phyloP scores from a whole-genome alignment of 2,888 invertebrate genomes.

The Tyria jacobaeae region DNA sequence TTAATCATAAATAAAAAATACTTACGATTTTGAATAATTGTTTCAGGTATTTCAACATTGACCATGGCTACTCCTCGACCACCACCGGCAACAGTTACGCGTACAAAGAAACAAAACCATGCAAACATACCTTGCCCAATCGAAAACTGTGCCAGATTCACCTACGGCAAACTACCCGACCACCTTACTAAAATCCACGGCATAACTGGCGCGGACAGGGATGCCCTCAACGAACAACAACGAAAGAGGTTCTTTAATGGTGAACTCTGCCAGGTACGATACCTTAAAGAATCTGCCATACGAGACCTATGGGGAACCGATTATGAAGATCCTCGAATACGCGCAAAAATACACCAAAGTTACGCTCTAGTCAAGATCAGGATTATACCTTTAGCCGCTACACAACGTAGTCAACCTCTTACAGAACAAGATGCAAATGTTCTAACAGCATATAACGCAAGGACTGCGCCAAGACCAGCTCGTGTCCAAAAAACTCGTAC shows the following conservation, averaged over 20 bases:
- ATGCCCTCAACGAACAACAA: constrained; percentile 82
- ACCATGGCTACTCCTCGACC: constrained; percentile 69
- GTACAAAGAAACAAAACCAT: constrained; percentile 85
- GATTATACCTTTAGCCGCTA: constrained; percentile 81
- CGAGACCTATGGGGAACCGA: constrained; percentile 83
- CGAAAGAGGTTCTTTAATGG: constrained; percentile 84
- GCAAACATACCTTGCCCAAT: constrained; percentile 85
- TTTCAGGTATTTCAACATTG: constrained; percentile 46
- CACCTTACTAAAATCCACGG: constrained; percentile 84
- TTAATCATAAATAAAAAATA: too few species aligned
- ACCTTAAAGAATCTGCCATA: constrained; percentile 83
- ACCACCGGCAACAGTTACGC: constrained; percentile 61
- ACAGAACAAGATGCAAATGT: constrained; percentile 85
- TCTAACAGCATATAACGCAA: constrained; percentile 82
- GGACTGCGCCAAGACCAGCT: constrained; percentile 79
- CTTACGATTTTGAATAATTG: constrained; percentile 6
- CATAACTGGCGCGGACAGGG: constrained; percentile 80
- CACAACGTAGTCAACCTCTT: constrained; percentile 77
- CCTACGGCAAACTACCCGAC: constrained; percentile 83
- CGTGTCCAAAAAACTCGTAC: constrained; percentile 73
- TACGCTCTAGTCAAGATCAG: constrained; percentile 82
- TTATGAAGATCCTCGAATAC: constrained; percentile 81
- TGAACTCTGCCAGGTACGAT: constrained; percentile 84
- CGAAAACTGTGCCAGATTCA: constrained; percentile 84
- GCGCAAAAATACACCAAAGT: constrained; percentile 83